phyloP scores from a whole-genome alignment of 2,113 vertebrate species.

The Marmota monax region DNA sequence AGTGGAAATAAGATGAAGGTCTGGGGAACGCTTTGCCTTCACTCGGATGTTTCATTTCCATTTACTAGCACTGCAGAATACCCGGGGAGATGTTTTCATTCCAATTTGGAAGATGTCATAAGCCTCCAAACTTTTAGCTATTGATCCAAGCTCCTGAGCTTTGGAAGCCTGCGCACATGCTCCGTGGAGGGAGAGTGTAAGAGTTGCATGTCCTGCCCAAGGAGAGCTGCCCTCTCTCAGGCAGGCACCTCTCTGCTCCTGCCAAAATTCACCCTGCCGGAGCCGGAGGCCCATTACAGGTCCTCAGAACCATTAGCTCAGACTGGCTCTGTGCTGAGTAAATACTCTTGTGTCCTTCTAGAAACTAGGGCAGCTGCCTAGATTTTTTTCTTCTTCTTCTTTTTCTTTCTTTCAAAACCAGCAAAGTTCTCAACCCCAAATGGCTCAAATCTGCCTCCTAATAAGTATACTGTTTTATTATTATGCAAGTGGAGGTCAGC shows the following conservation, averaged over 20 bases:
- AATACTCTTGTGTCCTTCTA: constrained; percentile 74
- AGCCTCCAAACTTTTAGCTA: constrained; percentile 80
- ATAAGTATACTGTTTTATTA: constrained; percentile 60
- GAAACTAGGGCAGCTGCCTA: constrained; percentile 80
- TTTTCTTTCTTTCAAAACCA: constrained; percentile 71
- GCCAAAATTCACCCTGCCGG: constrained; percentile 43
- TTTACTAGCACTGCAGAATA: constrained; percentile 76
- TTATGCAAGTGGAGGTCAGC: constrained; percentile 66
- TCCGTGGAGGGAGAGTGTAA: neutral
- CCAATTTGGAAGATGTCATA: constrained; percentile 83
- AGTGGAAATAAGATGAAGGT: constrained; percentile 82
- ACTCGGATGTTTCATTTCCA: constrained; percentile 83
- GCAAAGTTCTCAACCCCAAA: constrained; percentile 74
- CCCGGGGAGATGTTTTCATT: constrained; percentile 80
- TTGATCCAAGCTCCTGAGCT: constrained; percentile 79
- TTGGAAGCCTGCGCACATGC: neutral
- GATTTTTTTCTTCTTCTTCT: neutral
- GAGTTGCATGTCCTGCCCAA: neutral
- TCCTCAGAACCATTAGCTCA: constrained; percentile 76
- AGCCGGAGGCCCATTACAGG: constrained; percentile 67
- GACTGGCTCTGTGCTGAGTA: constrained; percentile 69
- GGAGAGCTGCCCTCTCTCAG: constrained; percentile 15
- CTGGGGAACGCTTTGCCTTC: constrained; percentile 81
- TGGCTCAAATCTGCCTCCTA: constrained; percentile 66
- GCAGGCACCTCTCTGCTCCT: neutral